Conservation (phyloP, 2,113 vertebrate species). For the Marcusenius ussheri region DNA sequence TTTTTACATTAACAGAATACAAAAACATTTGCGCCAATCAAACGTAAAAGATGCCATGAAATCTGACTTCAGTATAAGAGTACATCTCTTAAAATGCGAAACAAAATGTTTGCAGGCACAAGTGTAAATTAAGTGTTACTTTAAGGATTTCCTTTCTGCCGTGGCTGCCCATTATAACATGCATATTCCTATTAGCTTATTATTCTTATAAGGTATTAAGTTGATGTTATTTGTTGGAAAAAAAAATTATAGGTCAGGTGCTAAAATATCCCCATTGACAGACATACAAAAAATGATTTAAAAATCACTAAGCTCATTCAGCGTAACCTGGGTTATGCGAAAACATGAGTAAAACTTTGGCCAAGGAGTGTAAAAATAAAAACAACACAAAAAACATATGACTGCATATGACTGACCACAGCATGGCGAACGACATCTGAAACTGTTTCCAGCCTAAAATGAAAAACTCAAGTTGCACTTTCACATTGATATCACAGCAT, state of each 20-base stretch:
- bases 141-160: neutral
- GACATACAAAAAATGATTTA: neutral
- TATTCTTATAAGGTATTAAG: neutral
- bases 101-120: neutral
- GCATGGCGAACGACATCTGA: neutral
- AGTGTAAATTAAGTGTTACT: neutral
- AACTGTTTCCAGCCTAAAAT: neutral
- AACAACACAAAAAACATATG: neutral
- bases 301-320: neutral
- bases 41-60: neutral
- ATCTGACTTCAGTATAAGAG: neutral
- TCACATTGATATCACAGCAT: neutral
- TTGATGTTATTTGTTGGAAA: neutral
- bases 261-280: neutral
- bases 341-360: neutral
- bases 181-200: neutral
- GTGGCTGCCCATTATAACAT: neutral
- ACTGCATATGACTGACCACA: neutral
- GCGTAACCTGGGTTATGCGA: neutral
- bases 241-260: neutral
- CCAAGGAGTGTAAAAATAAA: neutral
- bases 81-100: neutral
- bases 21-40: neutral
- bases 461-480: neutral
- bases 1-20: constrained; percentile 1